Evolutionary conservation across 2,113 vertebrate genomes (phyloP), one percentile per base, ranked within the genome.

Genomic region (Hydrochoerus hydrochaeris): DNA sequence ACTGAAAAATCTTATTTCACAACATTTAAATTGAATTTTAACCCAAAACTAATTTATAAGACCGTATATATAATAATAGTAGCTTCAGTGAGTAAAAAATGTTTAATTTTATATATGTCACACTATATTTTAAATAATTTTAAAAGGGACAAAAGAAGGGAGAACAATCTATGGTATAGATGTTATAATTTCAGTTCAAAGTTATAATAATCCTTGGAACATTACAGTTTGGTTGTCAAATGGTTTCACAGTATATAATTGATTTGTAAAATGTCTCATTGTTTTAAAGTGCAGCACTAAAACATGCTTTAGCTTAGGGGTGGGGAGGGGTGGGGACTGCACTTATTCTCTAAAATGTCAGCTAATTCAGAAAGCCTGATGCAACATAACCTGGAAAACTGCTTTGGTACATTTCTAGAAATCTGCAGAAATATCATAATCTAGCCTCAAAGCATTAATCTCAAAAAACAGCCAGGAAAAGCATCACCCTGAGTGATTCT

Each of bases 341-440:
- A 97, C 92, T 98, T 98, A 95, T 89, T 98, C 85, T 98, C 95
- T 98, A 97, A 98, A 35, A 69, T 49, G 97, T 98, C 97, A 96
- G 96, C 97, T 98, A 97, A 98, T 98, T 94, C 97, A 95, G 97
- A 98, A 98, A 95, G 93, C 98, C 97, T 98, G 94, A 98, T 94
- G 95, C 98, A 97, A 28, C 91, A 95, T 98, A 98, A 97, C 91
- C 62, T 94, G 85, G 94, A 96, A 97, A 98, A 98, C 96, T 97
- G 98, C 92, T 98, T 98, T 97, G 97, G 90, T 98, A 94, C 98
- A 96, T 97, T 98, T 97, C 77, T 97, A 97, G 90, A 98, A 98
- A 93, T 97, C 97, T 97, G 44, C 96, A 97, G 97, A 98, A 97
- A 96, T 95, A 96, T 92, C 95, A 90, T 95, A 96, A 96, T 97